A percentile compares a stretch with the other conserved stretches of the same genome.
phyloP scores from a whole-genome alignment of 92 coral and sea anemone genomes.

The Paramuricea clavata region DNA sequence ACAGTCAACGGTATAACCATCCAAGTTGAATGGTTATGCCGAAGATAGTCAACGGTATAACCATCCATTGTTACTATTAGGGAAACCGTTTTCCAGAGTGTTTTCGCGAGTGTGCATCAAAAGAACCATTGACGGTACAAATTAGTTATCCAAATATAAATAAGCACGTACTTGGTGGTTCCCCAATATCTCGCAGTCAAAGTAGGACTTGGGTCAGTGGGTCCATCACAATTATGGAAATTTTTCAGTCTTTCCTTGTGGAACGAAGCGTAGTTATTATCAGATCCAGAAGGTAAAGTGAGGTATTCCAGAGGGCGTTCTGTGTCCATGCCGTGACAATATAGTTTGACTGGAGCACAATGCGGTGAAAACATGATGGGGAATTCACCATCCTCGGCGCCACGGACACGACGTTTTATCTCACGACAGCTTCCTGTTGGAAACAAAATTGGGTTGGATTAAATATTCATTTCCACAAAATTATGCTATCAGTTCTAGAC shows the following conservation, averaged over 20 bases:
- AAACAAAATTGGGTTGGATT: not conserved
- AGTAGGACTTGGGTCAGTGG: conserved; percentile 84
- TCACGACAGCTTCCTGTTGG: conserved; percentile 87
- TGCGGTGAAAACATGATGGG: conserved; percentile 84
- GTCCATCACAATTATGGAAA: conserved; percentile 88
- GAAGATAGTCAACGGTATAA: no score
- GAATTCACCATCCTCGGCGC: conserved; percentile 93
- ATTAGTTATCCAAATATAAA: no score
- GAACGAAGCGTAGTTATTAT: conserved; percentile 88
- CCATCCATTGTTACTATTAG: no score
- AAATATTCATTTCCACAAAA: no score
- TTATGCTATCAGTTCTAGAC: not conserved
- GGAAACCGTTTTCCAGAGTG: no score
- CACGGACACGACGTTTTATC: conserved; percentile 87
- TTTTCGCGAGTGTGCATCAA: no score
- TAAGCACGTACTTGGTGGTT: conserved; percentile 74
- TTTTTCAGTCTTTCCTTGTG: conserved; percentile 88
- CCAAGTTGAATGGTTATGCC: no score
- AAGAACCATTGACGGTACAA: no score
- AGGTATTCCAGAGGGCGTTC: conserved; percentile 86
- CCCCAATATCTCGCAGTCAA: conserved; percentile 98
- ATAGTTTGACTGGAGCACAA: conserved; percentile 92
- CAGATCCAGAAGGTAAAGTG: conserved; percentile 88
- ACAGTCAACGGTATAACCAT: no score
- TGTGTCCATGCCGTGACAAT: conserved; percentile 92